Evolutionary conservation across 2,888 invertebrate genomes (phyloP), one percentile per base, ranked within the genome.

Genomic region (Bugula neritina): DNA sequence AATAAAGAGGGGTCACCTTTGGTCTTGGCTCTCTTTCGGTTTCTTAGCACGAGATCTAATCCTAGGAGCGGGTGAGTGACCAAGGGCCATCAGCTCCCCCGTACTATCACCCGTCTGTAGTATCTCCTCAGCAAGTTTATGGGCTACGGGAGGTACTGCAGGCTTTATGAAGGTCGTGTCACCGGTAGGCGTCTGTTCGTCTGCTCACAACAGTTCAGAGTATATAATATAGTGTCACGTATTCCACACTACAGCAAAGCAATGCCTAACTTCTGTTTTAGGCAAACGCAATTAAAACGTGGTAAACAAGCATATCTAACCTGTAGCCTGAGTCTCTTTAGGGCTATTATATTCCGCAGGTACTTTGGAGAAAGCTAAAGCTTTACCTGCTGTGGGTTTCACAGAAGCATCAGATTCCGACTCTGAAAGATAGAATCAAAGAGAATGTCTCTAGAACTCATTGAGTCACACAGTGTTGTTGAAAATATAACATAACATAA

Each of bases 81-180:
- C 75, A n/a, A 75, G 72, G 3, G 73, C 74, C 0, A 75, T 72
- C 29, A 75, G 71, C 1, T 73, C 74, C 10, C 23, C 72, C 0
- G 75, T 75, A 35, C 73, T 73, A 25, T 75, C 73, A n/a, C 70
- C 70, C 5, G 70, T 70, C 25, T 43, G 10, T 17, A 70, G 25
- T 2, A 70, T 70, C 52, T 54, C 52, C 34, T 43, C 54, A 23
- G 70, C 70, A 35, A 70, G 70, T 29, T 70, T 54, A 3, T 43
- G 25, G 31, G 70, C 70, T 23, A 63, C 27, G 2, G 63, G 63
- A 25, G 63, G 63, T 10, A 31, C 2, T 13, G 17, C 21, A 31
- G 63, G 63, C 34, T 63, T 63, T 13, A n/a, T 63, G 63, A 63
- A 63, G 27, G 63, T 63, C 1, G 63, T 27, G 27, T 63, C 31